Percentiles rank a stretch among this genome's conserved stretches.
Conservation (phyloP, 2,113 vertebrate genomes). For the Zosterops hypoxanthus region DNA sequence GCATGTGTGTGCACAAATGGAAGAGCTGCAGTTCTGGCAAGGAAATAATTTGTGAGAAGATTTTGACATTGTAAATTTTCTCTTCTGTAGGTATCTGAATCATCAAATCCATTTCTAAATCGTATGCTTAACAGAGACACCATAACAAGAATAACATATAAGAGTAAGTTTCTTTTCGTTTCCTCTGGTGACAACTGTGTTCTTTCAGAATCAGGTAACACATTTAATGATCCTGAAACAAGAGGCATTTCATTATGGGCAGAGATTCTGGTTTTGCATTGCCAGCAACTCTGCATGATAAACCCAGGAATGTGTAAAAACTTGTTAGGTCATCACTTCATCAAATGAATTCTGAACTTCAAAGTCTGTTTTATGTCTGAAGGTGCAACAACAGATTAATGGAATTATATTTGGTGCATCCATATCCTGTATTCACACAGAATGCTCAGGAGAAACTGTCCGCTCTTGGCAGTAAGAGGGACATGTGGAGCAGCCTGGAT, state of each 20-base stretch:
- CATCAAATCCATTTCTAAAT: slow-evolving; percentile 96
- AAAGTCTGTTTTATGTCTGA: background rate
- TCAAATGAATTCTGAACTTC: background rate
- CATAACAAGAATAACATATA: slow-evolving; percentile 99
- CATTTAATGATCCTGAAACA: background rate
- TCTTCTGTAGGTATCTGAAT: slow-evolving; percentile 89
- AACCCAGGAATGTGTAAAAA: background rate
- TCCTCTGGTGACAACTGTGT: background rate
- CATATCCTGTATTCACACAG: background rate
- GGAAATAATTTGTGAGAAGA: background rate
- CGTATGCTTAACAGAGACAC: slow-evolving; percentile 99
- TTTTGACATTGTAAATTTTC: slow-evolving; percentile 9
- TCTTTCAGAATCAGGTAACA: background rate
- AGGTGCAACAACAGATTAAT: background rate
- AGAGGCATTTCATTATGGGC: background rate
- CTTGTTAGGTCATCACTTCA: background rate
- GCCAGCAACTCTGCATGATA: background rate
- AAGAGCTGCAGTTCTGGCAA: background rate
- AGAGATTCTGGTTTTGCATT: background rate
- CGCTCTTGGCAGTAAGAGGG: background rate
- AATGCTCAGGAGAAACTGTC: background rate
- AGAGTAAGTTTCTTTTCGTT: slow-evolving; percentile 87
- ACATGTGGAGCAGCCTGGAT: background rate
- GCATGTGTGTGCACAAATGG: background rate
- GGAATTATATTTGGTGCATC: background rate